These are phyloP conservation scores for Antedon mediterranea DNA, from an alignment of 53 echinoderm and acorn worm genomes.

Conservation along the genomic window DNA sequence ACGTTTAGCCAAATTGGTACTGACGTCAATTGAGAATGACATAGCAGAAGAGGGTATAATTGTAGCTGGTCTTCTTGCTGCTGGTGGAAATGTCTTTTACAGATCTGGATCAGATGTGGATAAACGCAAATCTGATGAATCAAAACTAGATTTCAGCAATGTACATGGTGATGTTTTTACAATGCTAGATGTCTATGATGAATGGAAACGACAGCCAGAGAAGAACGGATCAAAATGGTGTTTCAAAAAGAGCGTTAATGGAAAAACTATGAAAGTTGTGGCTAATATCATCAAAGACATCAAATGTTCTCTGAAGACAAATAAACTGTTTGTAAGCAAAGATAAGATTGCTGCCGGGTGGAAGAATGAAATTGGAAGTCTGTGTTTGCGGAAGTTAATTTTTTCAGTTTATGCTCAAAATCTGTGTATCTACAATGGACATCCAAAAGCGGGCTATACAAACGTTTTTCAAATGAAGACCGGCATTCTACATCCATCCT, in stretches of 20 bases:
- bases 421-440: conserved; percentile 35
- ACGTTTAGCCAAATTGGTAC: conserved; percentile 34
- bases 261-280: conserved; percentile 16
- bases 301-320: conserved; percentile 6
- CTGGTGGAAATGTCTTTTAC: conserved; percentile 31
- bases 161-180: conserved; percentile 29
- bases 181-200: conserved; percentile 24
- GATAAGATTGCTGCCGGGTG: background rate
- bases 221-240: conserved; percentile 24
- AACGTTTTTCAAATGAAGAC: conserved; percentile 24
- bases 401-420: conserved; percentile 29
- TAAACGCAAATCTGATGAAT: conserved; percentile 22
- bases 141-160: conserved; percentile 26
- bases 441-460: conserved; percentile 33
- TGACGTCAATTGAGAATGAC: conserved; percentile 14
- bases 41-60: conserved; percentile 20
- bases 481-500: conserved; percentile 27
- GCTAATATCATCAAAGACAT: conserved; percentile 22
- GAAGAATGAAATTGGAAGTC: background rate
- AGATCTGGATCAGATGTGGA: conserved; percentile 31
- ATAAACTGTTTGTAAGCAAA: background rate
- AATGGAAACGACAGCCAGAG: conserved; percentile 25
- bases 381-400: conserved; percentile 22
- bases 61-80: conserved; percentile 29
- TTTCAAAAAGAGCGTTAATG: conserved; percentile 25